phyloP scores from a whole-genome alignment of 1,140 invertebrate genomes.

The Drosophila lacertosa region DNA sequence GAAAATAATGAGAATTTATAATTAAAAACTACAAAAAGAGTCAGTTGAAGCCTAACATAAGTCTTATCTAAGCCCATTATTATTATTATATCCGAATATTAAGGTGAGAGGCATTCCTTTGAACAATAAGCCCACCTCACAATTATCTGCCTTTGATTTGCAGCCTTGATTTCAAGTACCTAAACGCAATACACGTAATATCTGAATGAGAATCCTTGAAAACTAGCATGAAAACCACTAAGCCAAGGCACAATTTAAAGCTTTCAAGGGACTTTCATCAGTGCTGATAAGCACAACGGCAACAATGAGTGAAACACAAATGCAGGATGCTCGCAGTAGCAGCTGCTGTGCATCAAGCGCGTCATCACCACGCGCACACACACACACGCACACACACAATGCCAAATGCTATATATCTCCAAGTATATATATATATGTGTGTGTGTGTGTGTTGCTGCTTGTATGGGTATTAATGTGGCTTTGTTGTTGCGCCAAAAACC shows the following conservation, averaged over 20 bases:
- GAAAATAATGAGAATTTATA: too few relatives aligned
- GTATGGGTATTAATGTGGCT: conserved; percentile 46
- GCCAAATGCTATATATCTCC: conserved; percentile 9
- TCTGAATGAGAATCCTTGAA: conserved; percentile 31
- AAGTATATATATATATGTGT: not conserved
- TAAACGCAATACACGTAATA: too few relatives aligned
- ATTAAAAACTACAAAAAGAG: too few relatives aligned
- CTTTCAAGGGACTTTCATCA: conserved; percentile 25
- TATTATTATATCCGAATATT: too few relatives aligned
- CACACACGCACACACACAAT: conserved; percentile 8
- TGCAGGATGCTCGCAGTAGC: conserved; percentile 28
- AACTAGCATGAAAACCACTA: conserved; percentile 23
- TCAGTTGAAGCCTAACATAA: too few relatives aligned
- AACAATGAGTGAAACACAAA: conserved; percentile 36
- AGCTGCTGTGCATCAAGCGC: conserved; percentile 66
- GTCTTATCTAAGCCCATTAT: too few relatives aligned
- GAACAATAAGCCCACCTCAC: too few relatives aligned
- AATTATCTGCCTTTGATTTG: too few relatives aligned
- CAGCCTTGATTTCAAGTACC: too few relatives aligned
- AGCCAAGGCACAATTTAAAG: conserved; percentile 26
- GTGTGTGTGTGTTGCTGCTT: conserved; percentile 29
- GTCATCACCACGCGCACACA: conserved; percentile 55
- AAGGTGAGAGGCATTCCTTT: too few relatives aligned
- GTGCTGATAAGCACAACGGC: conserved; percentile 17
- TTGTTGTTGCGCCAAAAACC: conserved; percentile 79